These are phyloP conservation scores for Girardia tigrina DNA, from an alignment of 2,888 invertebrate species.

Conservation along the genomic window DNA sequence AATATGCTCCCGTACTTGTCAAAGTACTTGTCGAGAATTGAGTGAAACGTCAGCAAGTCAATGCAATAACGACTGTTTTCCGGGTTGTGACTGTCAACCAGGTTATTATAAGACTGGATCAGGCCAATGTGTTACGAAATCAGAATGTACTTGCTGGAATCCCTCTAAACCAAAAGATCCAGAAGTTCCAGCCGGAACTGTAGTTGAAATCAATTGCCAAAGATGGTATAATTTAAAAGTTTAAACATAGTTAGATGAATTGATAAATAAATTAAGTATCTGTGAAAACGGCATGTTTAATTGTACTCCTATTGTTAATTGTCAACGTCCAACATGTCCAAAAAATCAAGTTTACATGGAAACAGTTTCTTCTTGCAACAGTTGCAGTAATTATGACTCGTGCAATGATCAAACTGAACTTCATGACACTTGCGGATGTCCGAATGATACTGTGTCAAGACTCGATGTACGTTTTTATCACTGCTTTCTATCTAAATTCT, in stretches of 20 bases:
- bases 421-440: slow-evolving; percentile 31
- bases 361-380: slow-evolving; percentile 35
- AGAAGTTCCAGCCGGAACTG: slow-evolving; percentile 24
- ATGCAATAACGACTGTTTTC: slow-evolving; percentile 32
- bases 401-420: not conserved
- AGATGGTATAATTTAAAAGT: not conserved
- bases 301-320: slow-evolving; percentile 38
- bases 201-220: slow-evolving; percentile 9
- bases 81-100: slow-evolving; percentile 33
- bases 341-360: slow-evolving; percentile 57
- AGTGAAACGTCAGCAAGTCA: not conserved
- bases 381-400: slow-evolving; percentile 29
- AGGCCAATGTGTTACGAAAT: slow-evolving; percentile 32
- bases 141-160: slow-evolving; percentile 34
- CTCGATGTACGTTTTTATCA: slow-evolving; percentile 21
- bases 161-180: slow-evolving; percentile 30
- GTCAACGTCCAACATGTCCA: slow-evolving; percentile 55
- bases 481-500: not conserved
- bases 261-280: slow-evolving; percentile 32
- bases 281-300: slow-evolving; percentile 39
- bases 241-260: not conserved
- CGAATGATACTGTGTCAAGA: slow-evolving; percentile 30
- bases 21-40: slow-evolving; percentile 29
- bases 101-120: slow-evolving; percentile 25
- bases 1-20: slow-evolving; percentile 34